Percentiles rank a stretch among this genome's conserved stretches.
phyloP scores from a whole-genome alignment of 2,113 vertebrate genomes.

The Calyptomena viridis region DNA sequence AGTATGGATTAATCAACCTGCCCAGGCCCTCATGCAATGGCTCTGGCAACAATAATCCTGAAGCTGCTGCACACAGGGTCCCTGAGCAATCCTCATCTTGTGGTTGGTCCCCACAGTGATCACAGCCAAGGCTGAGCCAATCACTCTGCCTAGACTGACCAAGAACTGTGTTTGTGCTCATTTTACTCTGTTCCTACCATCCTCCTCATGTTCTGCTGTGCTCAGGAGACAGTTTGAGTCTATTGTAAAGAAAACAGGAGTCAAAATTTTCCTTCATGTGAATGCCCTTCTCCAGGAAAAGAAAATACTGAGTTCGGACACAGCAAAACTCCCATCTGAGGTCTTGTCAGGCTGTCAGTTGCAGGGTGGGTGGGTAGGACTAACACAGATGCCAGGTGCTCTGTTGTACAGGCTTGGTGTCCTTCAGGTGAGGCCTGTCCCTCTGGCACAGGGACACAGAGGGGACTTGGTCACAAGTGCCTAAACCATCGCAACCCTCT shows the following conservation, averaged over 20 bases:
- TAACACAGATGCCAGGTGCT: not conserved
- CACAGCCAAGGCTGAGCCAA: not conserved
- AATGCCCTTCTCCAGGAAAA: not conserved
- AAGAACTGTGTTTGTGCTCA: rapidly evolving
- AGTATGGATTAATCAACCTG: not conserved
- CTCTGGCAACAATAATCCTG: not conserved
- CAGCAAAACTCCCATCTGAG: not conserved
- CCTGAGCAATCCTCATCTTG: rapidly evolving
- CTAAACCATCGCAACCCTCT: not conserved
- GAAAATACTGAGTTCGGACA: not conserved
- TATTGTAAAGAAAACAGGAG: not conserved
- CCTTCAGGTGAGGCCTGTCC: not conserved
- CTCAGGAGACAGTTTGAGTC: not conserved
- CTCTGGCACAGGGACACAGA: not conserved
- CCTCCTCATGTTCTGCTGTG: rapidly evolving
- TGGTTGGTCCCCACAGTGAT: not conserved
- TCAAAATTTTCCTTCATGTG: not conserved
- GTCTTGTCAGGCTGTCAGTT: not conserved
- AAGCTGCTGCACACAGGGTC: not conserved
- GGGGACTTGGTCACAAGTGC: not conserved
- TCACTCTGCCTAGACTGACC: not conserved
- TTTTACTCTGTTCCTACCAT: not conserved
- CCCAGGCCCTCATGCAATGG: not conserved
- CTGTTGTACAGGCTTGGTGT: not conserved
- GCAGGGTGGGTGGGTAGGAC: not conserved